Evolutionary conservation across 2,797 vertebrate genomes (phyloP).

Genomic region (Pangasius sanitwongsei): DNA sequence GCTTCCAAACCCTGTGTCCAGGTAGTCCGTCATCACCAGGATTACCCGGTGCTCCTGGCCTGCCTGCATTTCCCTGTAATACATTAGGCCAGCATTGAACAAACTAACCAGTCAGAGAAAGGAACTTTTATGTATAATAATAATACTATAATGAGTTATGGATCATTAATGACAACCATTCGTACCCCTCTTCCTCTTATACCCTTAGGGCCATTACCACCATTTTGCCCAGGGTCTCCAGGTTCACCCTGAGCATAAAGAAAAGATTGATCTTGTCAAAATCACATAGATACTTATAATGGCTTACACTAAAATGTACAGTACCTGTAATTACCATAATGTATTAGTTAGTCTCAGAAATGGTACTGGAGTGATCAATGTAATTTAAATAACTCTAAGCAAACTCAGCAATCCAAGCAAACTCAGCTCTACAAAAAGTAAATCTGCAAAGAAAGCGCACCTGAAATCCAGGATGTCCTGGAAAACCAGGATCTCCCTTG

Average conservation of each 20-base stretch:
- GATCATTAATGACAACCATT: not conserved
- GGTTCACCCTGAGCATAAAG: constrained; percentile 77
- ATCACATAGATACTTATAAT: not conserved
- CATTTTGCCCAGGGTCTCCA: constrained; percentile 73
- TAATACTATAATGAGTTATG: not conserved
- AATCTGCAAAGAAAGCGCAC: constrained; percentile 62
- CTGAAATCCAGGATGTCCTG: constrained; percentile 78
- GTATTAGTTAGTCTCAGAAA: too few relatives aligned
- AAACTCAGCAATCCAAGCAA: not conserved
- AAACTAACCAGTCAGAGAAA: constrained; percentile 1
- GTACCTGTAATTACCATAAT: not conserved
- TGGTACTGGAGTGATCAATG: not conserved
- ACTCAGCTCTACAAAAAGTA: not conserved
- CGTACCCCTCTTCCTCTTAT: constrained; percentile 80
- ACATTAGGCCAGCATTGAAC: constrained; percentile 11
- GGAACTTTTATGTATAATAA: not conserved
- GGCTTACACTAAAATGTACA: not conserved
- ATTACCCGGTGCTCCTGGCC: constrained; percentile 57
- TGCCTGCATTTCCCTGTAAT: constrained; percentile 71
- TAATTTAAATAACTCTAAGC: not conserved
- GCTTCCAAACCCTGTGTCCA: constrained; percentile 70
- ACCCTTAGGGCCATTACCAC: constrained; percentile 81
- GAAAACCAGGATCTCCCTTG: constrained; percentile 82
- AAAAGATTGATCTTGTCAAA: not conserved
- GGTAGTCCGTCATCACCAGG: constrained; percentile 61